Conservation (phyloP, 2,797 vertebrate genomes). For the Leptodactylus fallax region DNA sequence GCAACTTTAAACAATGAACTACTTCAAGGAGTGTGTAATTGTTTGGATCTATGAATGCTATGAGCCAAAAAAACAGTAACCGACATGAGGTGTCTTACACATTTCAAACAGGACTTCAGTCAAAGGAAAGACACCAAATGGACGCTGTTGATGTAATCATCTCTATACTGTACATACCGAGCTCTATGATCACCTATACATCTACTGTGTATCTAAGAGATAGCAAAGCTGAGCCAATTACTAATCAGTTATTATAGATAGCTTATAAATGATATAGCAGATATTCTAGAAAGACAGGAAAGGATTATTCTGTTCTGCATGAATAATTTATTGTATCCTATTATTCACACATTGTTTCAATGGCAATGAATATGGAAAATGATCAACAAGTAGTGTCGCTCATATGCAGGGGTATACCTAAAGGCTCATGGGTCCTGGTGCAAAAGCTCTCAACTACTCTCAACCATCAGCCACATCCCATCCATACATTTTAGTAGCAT, state of each 20-base stretch:
- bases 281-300: background rate
- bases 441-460: too few relatives aligned
- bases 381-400: background rate
- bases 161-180: background rate
- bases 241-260: background rate
- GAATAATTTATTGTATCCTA: conserved; percentile 4
- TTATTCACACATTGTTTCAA: background rate
- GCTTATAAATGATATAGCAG: background rate
- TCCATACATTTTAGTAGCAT: too few relatives aligned
- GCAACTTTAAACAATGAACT: background rate
- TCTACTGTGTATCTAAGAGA: background rate
- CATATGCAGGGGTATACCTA: too few relatives aligned
- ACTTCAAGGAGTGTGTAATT: background rate
- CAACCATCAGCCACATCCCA: too few relatives aligned
- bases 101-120: background rate
- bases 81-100: background rate
- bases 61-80: too few relatives aligned
- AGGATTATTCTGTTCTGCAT: background rate
- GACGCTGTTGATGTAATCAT: background rate
- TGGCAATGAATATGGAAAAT: background rate
- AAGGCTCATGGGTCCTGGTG: too few relatives aligned
- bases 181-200: background rate
- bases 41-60: background rate
- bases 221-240: background rate
- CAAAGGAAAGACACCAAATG: background rate